phyloP scores from a whole-genome alignment of 2,888 invertebrate genomes.

The Tholera decimalis region DNA sequence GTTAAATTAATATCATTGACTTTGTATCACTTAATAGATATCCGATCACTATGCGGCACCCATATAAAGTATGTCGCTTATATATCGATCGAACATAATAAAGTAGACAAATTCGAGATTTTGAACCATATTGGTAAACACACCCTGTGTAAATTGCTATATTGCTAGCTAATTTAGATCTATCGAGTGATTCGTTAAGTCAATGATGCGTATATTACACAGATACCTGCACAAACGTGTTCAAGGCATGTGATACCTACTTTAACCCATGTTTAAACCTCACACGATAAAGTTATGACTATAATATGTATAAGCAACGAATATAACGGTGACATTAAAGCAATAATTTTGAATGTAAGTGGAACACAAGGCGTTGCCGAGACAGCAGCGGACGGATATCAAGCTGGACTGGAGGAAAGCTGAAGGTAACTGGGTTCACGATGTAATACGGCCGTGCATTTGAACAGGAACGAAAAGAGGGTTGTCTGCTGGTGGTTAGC shows the following conservation, averaged over 20 bases:
- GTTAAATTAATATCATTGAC: conserved; percentile 53
- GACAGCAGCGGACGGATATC: conserved; percentile 60
- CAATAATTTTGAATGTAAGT: conserved; percentile 39
- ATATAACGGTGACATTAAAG: conserved; percentile 31
- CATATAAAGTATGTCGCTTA: conserved; percentile 38
- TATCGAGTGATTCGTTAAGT: conserved; percentile 53
- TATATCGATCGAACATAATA: conserved; percentile 34
- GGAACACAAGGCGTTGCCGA: conserved; percentile 37
- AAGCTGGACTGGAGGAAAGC: conserved; percentile 59
- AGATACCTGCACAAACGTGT: conserved; percentile 27
- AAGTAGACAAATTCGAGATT: conserved; percentile 54
- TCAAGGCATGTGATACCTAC: conserved; percentile 38
- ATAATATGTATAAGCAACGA: conserved; percentile 27
- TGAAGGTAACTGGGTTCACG: conserved; percentile 31
- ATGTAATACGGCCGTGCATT: conserved; percentile 32
- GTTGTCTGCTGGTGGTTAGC: conserved; percentile 18
- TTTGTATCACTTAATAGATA: conserved; percentile 54
- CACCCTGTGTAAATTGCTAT: conserved; percentile 58
- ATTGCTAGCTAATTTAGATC: conserved; percentile 53
- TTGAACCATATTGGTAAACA: conserved; percentile 43
- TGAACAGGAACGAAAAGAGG: conserved; percentile 52
- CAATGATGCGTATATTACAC: conserved; percentile 46
- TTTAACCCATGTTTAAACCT: conserved; percentile 54
- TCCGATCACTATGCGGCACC: conserved; percentile 34
- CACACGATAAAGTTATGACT: conserved; percentile 37